Percentiles rank a stretch among this genome's conserved stretches.
phyloP scores from a whole-genome alignment of 2,797 vertebrate species.

The Denticeps clupeoides region DNA sequence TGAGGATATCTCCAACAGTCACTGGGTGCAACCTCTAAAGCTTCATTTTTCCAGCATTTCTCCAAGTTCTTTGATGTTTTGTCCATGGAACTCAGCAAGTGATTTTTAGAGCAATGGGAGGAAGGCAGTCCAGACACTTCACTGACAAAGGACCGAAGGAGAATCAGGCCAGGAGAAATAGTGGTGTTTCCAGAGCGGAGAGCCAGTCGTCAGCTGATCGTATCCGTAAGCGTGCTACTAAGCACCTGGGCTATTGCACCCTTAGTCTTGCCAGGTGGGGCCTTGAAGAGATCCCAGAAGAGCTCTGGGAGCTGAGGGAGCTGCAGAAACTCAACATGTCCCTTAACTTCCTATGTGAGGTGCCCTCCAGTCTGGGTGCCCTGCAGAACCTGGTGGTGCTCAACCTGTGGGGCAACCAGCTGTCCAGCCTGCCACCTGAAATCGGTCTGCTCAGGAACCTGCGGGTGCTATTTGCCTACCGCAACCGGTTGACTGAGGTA shows the following conservation, averaged over 20 bases:
- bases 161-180: slow-evolving; percentile 27
- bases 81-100: too few species aligned
- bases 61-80: too few species aligned
- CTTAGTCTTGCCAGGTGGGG: slow-evolving; percentile 78
- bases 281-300: slow-evolving; percentile 64
- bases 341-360: slow-evolving; percentile 63
- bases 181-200: slow-evolving; percentile 46
- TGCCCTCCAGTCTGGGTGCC: slow-evolving; percentile 65
- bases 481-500: slow-evolving; percentile 70
- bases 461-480: slow-evolving; percentile 77
- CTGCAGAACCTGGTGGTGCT: slow-evolving; percentile 77
- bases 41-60: too few species aligned
- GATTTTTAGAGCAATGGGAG: too few species aligned
- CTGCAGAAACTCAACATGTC: slow-evolving; percentile 89
- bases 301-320: slow-evolving; percentile 79
- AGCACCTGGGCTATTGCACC: slow-evolving; percentile 65
- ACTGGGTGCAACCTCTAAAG: too few species aligned
- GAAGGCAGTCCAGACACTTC: slow-evolving; percentile 12
- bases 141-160: slow-evolving; percentile 45
- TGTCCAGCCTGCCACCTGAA: slow-evolving; percentile 74
- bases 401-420: slow-evolving; percentile 76
- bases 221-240: slow-evolving; percentile 54
- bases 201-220: slow-evolving; percentile 51
- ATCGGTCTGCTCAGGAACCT: slow-evolving; percentile 75
- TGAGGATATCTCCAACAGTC: too few species aligned